Percentiles rank a stretch among this genome's conserved stretches.
Conservation (phyloP, 2,888 invertebrate genomes). For the Pyrrhia umbra region DNA sequence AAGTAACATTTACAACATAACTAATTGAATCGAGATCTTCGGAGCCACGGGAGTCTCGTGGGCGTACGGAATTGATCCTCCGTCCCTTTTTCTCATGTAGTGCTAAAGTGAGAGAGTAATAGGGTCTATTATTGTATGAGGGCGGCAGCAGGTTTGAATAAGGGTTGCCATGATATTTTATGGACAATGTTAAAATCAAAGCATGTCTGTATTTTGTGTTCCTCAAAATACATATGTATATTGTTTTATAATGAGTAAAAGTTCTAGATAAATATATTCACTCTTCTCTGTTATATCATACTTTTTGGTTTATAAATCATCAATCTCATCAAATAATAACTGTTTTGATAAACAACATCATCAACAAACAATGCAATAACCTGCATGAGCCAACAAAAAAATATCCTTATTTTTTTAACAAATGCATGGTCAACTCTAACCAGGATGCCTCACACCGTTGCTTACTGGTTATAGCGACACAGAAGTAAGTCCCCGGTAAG, state of each 20-base stretch:
- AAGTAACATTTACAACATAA: slow-evolving; percentile 68
- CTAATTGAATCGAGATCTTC: slow-evolving; percentile 84
- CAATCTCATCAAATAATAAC: neutral
- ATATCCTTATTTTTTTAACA: neutral
- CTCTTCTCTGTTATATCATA: neutral
- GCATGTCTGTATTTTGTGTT: neutral
- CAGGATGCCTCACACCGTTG: slow-evolving; percentile 29
- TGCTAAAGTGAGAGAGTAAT: slow-evolving; percentile 63
- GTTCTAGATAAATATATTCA: too few relatives aligned
- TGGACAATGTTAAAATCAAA: slow-evolving; percentile 15
- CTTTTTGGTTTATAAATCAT: neutral
- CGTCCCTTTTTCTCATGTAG: slow-evolving; percentile 64
- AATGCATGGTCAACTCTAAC: slow-evolving; percentile 26
- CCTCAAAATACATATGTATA: neutral
- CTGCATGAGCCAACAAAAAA: neutral
- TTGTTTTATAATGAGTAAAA: neutral
- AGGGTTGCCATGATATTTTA: slow-evolving; percentile 52
- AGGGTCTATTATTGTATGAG: slow-evolving; percentile 66
- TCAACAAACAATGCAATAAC: neutral
- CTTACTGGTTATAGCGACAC: slow-evolving; percentile 29
- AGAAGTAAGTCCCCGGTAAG: slow-evolving; percentile 21
- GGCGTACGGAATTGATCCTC: slow-evolving; percentile 71
- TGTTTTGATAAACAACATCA: neutral
- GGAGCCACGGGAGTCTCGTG: slow-evolving; percentile 78
- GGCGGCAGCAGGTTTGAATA: slow-evolving; percentile 68